Evolutionary conservation across 2,113 vertebrate species (phyloP).

Genomic region (Lontra canadensis): DNA sequence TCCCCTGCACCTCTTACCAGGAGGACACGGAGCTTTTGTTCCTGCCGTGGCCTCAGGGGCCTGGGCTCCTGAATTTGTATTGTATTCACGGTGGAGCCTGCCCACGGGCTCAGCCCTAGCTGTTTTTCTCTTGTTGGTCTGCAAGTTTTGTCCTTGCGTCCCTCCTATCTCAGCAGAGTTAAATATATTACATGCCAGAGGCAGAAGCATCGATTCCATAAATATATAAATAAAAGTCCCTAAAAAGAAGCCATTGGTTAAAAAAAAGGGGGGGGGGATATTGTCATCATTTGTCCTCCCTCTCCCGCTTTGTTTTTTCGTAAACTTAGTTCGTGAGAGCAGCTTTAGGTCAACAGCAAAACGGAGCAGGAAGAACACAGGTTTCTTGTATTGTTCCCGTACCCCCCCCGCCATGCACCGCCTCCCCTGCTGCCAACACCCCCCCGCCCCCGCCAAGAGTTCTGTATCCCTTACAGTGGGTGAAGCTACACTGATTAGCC

Average conservation of each 20-base stretch:
- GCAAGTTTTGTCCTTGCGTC: not conserved
- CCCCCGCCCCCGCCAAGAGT: no score
- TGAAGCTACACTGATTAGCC: no score
- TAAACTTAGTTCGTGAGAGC: not conserved
- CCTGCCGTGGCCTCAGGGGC: not conserved
- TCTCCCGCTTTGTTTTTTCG: not conserved
- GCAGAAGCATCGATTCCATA: not conserved
- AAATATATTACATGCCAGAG: not conserved
- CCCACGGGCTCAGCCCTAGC: not conserved
- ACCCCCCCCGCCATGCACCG: fast-evolving
- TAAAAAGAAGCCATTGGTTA: not conserved
- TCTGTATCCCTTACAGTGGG: fast-evolving
- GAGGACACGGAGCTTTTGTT: fast-evolving
- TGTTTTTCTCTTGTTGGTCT: not conserved
- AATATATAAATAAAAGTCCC: not conserved
- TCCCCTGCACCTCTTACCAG: no score
- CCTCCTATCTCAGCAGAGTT: slow-evolving; percentile 37
- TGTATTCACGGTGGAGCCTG: not conserved
- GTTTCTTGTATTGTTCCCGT: not conserved
- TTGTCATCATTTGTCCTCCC: not conserved
- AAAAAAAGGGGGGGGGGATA: not conserved
- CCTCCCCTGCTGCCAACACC: fast-evolving
- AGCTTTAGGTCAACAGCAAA: not conserved
- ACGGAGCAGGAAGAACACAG: not conserved
- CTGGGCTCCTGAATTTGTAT: not conserved